Base-by-base conservation (phyloP, 2,888 invertebrate genomes). In the Tanypteryx hageni region DNA sequence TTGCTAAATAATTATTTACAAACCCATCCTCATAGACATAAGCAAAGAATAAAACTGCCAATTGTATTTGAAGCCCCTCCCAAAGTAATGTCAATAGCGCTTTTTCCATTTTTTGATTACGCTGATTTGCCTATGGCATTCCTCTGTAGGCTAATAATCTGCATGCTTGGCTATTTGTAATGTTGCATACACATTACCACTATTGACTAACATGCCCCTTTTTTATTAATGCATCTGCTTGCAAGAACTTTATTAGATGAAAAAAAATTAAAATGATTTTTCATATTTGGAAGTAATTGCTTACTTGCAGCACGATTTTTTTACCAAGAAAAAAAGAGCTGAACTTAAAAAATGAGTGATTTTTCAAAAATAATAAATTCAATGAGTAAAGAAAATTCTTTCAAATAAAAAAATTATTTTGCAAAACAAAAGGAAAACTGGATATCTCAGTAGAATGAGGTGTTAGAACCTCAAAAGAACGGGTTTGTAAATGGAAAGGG, bases 151-250 rank as follows among this genome's bases (percentile, higher is more conserved):
- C 89, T 56, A 89, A 89, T 89, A 89, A 89, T 89, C 58, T 89
- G 89, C 89, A 89, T 89, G 89, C 89, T 89, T 89, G 31, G 89
- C 89, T 89, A 89, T 44, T 64, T 89, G 64, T 89, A 89, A 89
- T 89, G 61, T 89, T 89, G 64, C 89, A 89, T 89, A 89, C 89
- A 89, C 89, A 64, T 44, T 68, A 61, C 64, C 89, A 89, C 89
- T 68, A 3, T 44, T 44, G 64, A 89, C 89, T 89, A 89, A 89
- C 89, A 89, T 64, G n/a, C 27, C 89, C 68, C 64, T 68, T 61
- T 89, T 89, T 27, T 76, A 76, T 76, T 57, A 89, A 89, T 89
- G 89, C 89, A 89, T 89, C 89, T 89, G 89, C 89, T 89, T 89
- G 89, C 89, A 68, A 89, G n/a, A 89, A 64, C 89, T 89, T 89